Conservation (phyloP, 2,797 vertebrate species). For the Picus viridis region DNA sequence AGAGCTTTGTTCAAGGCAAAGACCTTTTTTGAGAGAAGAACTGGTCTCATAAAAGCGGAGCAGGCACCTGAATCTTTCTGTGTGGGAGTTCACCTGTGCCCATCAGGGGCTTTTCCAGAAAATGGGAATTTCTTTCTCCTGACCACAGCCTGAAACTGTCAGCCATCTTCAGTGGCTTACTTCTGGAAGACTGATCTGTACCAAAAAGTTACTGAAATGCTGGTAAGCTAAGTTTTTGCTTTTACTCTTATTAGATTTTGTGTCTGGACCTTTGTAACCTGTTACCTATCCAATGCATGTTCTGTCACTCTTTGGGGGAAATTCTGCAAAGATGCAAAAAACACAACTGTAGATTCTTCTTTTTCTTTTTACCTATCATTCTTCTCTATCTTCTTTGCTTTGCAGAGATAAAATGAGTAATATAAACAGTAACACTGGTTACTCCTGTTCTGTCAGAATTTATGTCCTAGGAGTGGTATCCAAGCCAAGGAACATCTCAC, state of each 20-base stretch:
- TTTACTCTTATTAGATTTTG: background rate
- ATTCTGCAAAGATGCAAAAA: background rate
- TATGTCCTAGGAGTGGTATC: background rate
- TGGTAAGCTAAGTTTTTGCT: slow-evolving; percentile 27
- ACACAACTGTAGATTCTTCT: background rate
- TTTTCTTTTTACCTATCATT: background rate
- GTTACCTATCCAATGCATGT: background rate
- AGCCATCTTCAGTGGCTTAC: background rate
- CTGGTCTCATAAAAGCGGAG: background rate
- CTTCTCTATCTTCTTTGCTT: background rate
- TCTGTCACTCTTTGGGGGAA: background rate
- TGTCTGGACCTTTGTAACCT: background rate
- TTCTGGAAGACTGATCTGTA: background rate
- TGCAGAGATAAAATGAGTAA: background rate
- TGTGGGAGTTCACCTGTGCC: background rate
- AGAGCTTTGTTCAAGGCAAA: background rate
- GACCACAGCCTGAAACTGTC: background rate
- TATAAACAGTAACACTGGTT: background rate
- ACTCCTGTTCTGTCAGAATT: background rate
- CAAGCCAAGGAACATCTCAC: background rate
- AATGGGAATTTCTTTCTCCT: background rate
- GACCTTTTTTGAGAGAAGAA: background rate
- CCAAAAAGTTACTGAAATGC: background rate
- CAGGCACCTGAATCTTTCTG: background rate
- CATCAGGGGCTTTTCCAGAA: background rate